Conservation (phyloP, 1,140 invertebrate genomes). For the Heliconius congener region DNA sequence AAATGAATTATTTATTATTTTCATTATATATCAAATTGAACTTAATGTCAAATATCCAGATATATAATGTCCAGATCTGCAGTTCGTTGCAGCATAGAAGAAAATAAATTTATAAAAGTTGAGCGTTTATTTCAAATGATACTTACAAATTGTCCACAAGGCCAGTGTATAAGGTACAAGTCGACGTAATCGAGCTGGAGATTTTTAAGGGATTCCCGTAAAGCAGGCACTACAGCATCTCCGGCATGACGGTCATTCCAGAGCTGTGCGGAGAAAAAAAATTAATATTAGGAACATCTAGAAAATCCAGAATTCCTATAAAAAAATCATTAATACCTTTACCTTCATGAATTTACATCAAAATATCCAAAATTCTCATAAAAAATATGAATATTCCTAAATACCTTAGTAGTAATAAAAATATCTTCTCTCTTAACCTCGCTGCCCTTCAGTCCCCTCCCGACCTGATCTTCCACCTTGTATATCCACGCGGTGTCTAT, state of each 20-base stretch:
- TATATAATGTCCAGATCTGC: too few relatives aligned
- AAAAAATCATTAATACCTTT: too few relatives aligned
- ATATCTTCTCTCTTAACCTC: conserved; percentile 86
- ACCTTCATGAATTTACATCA: too few relatives aligned
- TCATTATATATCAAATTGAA: too few relatives aligned
- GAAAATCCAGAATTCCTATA: too few relatives aligned
- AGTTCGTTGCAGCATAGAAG: too few relatives aligned
- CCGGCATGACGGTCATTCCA: conserved; percentile 68
- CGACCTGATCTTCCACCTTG: conserved; percentile 92
- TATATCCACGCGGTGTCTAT: conserved; percentile 94
- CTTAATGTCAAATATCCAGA: too few relatives aligned
- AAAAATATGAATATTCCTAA: neutral
- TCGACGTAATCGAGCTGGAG: conserved; percentile 89
- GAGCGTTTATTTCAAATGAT: neutral
- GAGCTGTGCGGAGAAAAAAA: conserved; percentile 49
- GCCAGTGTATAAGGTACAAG: conserved; percentile 92
- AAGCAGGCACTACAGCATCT: conserved; percentile 83
- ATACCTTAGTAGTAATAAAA: conserved; percentile 90
- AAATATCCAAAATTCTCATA: too few relatives aligned
- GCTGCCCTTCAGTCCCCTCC: conserved; percentile 89
- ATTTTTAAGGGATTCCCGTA: conserved; percentile 84
- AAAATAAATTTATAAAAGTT: too few relatives aligned
- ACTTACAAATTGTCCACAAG: conserved; percentile 76
- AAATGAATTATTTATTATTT: too few relatives aligned
- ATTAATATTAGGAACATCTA: neutral